Evolutionary conservation across 1,140 invertebrate genomes (phyloP).

Genomic region (Pseudoatta argentina): DNA sequence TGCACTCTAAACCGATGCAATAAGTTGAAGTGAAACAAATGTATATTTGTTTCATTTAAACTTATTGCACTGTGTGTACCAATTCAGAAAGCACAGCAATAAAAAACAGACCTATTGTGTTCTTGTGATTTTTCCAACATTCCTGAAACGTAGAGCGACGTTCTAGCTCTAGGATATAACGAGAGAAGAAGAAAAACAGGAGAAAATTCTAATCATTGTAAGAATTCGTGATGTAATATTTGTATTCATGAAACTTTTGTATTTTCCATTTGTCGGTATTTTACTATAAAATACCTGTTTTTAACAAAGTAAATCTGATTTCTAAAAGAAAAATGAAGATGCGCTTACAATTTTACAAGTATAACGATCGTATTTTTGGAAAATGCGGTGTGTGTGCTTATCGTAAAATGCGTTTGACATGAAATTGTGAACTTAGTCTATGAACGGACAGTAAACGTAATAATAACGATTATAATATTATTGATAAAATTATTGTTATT

Average conservation of each 20-base stretch:
- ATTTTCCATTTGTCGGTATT: not conserved
- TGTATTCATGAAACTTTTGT: constrained; percentile 32
- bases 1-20: too few relatives aligned
- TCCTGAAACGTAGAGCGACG: not conserved
- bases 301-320: not conserved
- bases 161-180: not conserved
- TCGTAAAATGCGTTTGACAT: constrained; percentile 16
- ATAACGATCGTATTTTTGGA: not conserved
- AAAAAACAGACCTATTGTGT: too few relatives aligned
- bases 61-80: too few relatives aligned
- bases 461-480: not conserved
- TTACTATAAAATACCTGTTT: not conserved
- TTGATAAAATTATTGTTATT: constrained; percentile 35
- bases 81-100: too few relatives aligned
- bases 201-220: constrained; percentile 16
- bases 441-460: not conserved
- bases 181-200: too few relatives aligned
- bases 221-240: not conserved
- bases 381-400: not conserved
- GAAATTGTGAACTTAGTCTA: not conserved
- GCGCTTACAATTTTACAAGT: constrained; percentile 23
- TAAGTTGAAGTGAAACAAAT: too few relatives aligned
- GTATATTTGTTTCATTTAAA: too few relatives aligned
- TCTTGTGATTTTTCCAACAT: not conserved
- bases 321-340: not conserved